Evolutionary conservation across 2,797 vertebrate species (phyloP).

Genomic region (Xyrichtys novacula): DNA sequence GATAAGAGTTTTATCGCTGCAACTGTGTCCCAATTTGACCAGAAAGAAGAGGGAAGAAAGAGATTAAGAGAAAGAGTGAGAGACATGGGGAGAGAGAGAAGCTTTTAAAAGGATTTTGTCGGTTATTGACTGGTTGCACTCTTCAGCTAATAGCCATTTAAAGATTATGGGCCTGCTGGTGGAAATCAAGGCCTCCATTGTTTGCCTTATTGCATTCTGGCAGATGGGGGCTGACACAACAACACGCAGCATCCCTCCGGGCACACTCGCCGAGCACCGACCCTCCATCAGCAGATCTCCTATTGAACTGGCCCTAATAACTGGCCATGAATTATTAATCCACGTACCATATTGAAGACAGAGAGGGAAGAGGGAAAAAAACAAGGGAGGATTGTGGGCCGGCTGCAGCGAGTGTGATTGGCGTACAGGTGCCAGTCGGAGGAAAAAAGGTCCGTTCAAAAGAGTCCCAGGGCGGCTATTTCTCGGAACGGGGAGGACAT

Average conservation of each 20-base stretch:
- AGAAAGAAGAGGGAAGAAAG: constrained; percentile 44
- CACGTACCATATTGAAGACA: constrained; percentile 87
- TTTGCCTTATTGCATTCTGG: constrained; percentile 92
- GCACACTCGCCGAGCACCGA: constrained; percentile 81
- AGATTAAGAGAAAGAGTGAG: constrained; percentile 48
- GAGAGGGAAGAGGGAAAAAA: constrained; percentile 72
- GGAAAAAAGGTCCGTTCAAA: constrained; percentile 81
- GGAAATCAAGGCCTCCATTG: constrained; percentile 92
- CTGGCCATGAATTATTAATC: constrained; percentile 91
- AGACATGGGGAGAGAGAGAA: constrained; percentile 79
- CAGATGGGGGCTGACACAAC: constrained; percentile 92
- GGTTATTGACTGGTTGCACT: constrained; percentile 93
- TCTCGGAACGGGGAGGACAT: constrained; percentile 88
- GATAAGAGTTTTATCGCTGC: constrained; percentile 33
- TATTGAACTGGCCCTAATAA: constrained; percentile 91
- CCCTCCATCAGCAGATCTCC: constrained; percentile 90
- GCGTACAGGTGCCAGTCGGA: constrained; percentile 86
- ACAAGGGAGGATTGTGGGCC: constrained; percentile 71
- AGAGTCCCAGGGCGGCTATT: constrained; percentile 87
- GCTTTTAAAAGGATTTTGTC: constrained; percentile 92
- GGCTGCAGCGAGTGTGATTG: constrained; percentile 78
- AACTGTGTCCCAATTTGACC: constrained; percentile 69
- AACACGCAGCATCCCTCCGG: constrained; percentile 89
- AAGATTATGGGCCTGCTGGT: constrained; percentile 93
- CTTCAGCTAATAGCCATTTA: constrained; percentile 93